A percentile compares a stretch with the other conserved stretches of the same genome.
Conservation (phyloP, 2,888 invertebrate species). For the Serripes groenlandicus region DNA sequence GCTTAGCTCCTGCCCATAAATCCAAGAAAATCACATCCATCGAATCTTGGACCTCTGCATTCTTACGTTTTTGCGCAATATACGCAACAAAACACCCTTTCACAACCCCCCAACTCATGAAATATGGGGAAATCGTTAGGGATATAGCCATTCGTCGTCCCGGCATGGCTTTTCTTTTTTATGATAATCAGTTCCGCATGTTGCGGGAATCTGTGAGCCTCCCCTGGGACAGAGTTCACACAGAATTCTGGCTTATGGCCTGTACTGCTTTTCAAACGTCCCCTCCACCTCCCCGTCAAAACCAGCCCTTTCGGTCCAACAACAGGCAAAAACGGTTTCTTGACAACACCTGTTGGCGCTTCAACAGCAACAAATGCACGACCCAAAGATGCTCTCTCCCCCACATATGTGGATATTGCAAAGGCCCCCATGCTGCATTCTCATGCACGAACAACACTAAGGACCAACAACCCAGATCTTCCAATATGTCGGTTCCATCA, state of each 20-base stretch:
- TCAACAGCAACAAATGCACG: not conserved
- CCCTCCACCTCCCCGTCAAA: not conserved
- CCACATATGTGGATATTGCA: slow-evolving; percentile 12
- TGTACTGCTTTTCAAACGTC: not conserved
- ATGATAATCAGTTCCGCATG: not conserved
- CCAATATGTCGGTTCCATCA: not conserved
- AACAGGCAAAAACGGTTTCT: not conserved
- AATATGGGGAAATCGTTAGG: slow-evolving; percentile 1
- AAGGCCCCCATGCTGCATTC: not conserved
- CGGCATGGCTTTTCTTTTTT: not conserved
- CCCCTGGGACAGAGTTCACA: not conserved
- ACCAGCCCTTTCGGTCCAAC: not conserved
- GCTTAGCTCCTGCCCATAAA: too few species aligned
- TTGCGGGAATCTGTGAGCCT: not conserved
- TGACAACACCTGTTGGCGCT: not conserved
- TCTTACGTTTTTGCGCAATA: not conserved
- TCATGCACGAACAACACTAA: not conserved
- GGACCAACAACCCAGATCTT: not conserved
- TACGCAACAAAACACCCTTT: not conserved
- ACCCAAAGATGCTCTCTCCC: not conserved
- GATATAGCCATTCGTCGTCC: not conserved
- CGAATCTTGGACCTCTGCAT: slow-evolving; percentile 1
- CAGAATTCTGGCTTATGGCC: slow-evolving; percentile 42
- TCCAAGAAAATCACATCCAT: not conserved
- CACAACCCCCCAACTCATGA: not conserved